Evolutionary conservation across 2,113 vertebrate species (phyloP), one percentile per base, ranked within the genome.

Genomic region (Electrona antarctica): DNA sequence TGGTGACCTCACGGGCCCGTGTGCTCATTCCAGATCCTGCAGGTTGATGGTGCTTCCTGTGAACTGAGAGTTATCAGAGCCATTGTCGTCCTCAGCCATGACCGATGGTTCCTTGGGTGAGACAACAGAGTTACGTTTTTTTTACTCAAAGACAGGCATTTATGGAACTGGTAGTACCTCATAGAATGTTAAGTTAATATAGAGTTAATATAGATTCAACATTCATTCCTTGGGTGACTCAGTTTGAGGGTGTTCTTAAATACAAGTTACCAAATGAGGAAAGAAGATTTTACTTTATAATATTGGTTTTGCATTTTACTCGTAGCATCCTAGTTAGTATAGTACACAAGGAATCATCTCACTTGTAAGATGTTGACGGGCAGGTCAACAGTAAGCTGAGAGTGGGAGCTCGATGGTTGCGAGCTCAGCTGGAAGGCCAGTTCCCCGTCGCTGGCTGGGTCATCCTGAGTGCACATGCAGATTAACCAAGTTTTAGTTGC

Each of bases 301-400:
- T 41, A 41, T 41, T 41, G 5, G 4, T 33, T 4, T 33, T 4
- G 29, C 4, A 33, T 33, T 33, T 33, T 33, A 33, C 29, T 33
- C 29, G 2, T 33, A 4, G 6, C 51, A 54, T 21, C 56, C 7
- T n/a, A n/a, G n/a, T n/a, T n/a, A n/a, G n/a, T 28, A 58, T 28
- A 29, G 57, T 59, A 15, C 1, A 21, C 5, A 8, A 11, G 7
- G 69, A 33, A 12, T 7, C 7, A 1, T 3, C 10, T 76, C 81
- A 97, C 98, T 95, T 99, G 97, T 78, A 98, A 91, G 70, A 98
- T 95, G 79, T 95, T 95, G 90, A 97, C 93, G 0, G 98, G 98
- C 72, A 98, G 83, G 83, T 97, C 95, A 2, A 95, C 92, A 0
- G 96, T 95, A 49, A 98, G 93, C 90, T 95, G 94, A 9, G 97